These are phyloP conservation scores for Sturmia bella DNA, from an alignment of 2,888 invertebrate species.

Conservation along the genomic window DNA sequence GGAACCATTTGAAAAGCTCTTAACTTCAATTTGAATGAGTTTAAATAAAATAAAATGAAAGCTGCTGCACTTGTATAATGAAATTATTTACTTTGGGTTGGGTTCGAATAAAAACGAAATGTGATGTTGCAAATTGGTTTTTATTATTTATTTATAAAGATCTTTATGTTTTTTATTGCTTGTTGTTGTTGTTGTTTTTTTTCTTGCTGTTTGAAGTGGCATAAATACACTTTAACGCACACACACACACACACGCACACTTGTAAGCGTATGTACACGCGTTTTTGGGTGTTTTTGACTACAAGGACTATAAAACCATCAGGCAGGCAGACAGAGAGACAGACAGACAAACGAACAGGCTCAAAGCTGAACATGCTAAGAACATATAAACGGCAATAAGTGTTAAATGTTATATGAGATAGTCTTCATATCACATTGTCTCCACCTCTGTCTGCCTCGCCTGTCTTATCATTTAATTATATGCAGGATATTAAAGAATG, in stretches of 20 bases:
- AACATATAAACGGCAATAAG: constrained; percentile 61
- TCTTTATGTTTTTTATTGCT: constrained; percentile 41
- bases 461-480: constrained; percentile 56
- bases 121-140: constrained; percentile 67
- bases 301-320: constrained; percentile 32
- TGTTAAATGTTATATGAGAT: constrained; percentile 67
- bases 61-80: constrained; percentile 5
- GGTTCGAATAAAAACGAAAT: constrained; percentile 58
- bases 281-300: not conserved
- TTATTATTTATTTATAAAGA: constrained; percentile 64
- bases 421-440: constrained; percentile 53
- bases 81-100: constrained; percentile 45
- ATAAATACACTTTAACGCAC: constrained; percentile 9
- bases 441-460: not conserved
- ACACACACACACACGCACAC: not conserved
- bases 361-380: constrained; percentile 18
- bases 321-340: not conserved
- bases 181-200: not conserved
- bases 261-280: not conserved
- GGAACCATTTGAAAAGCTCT: constrained; percentile 59
- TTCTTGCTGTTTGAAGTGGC: constrained; percentile 34
- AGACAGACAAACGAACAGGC: constrained; percentile 3
- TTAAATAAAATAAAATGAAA: constrained; percentile 57
- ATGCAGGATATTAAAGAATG: constrained; percentile 50
- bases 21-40: constrained; percentile 69